Evolutionary conservation across 2,113 vertebrate species (phyloP).

Genomic region (cat (Felis catus)): F.catus_Fca126_mat1.0 CM031416.1:41120501-41121000

Average conservation of each 20-base stretch:
- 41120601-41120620: not conserved
- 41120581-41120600: not conserved
- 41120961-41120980: not conserved
- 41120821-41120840: not conserved
- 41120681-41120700: not conserved
- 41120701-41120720: constrained; percentile 1
- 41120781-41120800: not conserved
- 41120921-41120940: not conserved
- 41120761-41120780: not conserved
- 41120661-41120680: not conserved
- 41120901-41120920: not conserved
- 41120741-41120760: not conserved
- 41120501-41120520: not conserved
- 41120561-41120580: not conserved
- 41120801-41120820: not conserved
- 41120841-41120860: not conserved
- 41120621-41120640: not conserved
- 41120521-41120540: not conserved
- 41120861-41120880: not conserved
- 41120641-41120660: not conserved
- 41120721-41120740: not conserved
- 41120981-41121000: not conserved
- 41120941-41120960: not conserved
- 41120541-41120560: not conserved
- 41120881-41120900: not conserved